phyloP scores from a whole-genome alignment of 2,113 vertebrate species.

The Ancistrus triradiatus region DNA sequence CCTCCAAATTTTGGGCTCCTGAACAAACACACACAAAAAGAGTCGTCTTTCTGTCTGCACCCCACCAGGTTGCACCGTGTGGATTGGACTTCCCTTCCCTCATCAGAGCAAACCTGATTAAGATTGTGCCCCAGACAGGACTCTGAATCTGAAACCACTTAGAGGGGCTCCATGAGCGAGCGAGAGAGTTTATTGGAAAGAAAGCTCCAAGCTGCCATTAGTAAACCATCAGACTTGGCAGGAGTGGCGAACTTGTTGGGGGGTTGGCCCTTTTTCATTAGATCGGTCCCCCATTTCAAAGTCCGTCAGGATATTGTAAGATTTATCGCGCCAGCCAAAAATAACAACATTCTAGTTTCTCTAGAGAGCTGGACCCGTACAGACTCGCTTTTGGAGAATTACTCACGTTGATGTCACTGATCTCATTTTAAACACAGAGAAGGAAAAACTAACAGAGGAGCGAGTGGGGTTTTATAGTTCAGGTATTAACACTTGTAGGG shows the following conservation, averaged over 20 bases:
- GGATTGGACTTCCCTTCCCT: slow-evolving; percentile 33
- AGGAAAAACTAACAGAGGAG: not conserved
- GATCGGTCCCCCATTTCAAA: slow-evolving; percentile 36
- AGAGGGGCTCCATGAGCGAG: slow-evolving; percentile 32
- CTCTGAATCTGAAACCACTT: slow-evolving; percentile 53
- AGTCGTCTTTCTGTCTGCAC: slow-evolving; percentile 10
- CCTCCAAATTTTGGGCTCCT: not conserved
- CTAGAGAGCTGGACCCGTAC: slow-evolving; percentile 28
- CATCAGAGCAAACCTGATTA: slow-evolving; percentile 35
- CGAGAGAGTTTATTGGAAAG: slow-evolving; percentile 24
- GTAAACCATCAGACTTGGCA: slow-evolving; percentile 46
- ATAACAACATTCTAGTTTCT: slow-evolving; percentile 52
- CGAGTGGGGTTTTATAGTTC: slow-evolving; percentile 8
- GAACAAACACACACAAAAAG: no score
- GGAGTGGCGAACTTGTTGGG: slow-evolving; percentile 34
- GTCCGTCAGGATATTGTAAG: slow-evolving; percentile 50
- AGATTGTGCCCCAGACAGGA: slow-evolving; percentile 31
- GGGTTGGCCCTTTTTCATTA: slow-evolving; percentile 39
- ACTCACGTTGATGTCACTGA: slow-evolving; percentile 47
- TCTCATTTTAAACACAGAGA: slow-evolving; percentile 43
- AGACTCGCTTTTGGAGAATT: slow-evolving; percentile 37
- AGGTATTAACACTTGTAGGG: slow-evolving; percentile 22
- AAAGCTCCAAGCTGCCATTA: slow-evolving; percentile 45
- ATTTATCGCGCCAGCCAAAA: slow-evolving; percentile 48
- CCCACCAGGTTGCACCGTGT: slow-evolving; percentile 19